A percentile compares a stretch with the other conserved stretches of the same genome.
Evolutionary conservation across 2,113 vertebrate genomes (phyloP).

Genomic region (Lophotis ruficrista): DNA sequence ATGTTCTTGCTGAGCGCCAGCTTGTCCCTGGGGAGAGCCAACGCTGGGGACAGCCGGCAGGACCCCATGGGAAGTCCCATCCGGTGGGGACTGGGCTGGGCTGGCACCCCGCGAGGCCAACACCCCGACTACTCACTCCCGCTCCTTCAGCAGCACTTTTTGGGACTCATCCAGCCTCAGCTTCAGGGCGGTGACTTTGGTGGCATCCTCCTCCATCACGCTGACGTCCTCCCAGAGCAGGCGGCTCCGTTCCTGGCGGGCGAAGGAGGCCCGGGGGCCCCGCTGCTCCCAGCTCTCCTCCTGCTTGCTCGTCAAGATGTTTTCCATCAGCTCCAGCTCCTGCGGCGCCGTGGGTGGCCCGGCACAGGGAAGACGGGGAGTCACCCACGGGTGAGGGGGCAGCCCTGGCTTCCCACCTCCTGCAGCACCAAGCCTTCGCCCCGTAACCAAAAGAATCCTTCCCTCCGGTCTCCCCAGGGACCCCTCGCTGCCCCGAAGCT

Average conservation of each 20-base stretch:
- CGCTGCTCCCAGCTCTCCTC: constrained; percentile 85
- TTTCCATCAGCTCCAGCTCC: constrained; percentile 88
- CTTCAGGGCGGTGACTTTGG: constrained; percentile 90
- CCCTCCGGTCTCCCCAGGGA: neutral
- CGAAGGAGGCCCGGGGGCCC: constrained; percentile 73
- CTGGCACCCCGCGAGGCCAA: neutral
- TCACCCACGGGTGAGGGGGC: neutral
- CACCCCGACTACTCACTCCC: constrained; percentile 78
- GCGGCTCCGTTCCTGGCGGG: constrained; percentile 86
- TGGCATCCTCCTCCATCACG: constrained; percentile 83
- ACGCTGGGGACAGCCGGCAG: neutral
- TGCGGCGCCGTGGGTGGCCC: constrained; percentile 31
- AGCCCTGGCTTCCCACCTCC: neutral
- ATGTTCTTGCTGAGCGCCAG: constrained; percentile 89
- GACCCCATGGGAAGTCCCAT: neutral
- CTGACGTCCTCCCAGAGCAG: constrained; percentile 89
- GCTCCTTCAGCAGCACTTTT: constrained; percentile 90
- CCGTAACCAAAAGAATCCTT: neutral
- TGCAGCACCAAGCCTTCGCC: neutral
- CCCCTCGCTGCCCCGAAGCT: neutral
- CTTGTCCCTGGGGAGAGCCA: constrained; percentile 85
- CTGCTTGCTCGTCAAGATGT: constrained; percentile 77
- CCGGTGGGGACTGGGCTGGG: fast-evolving
- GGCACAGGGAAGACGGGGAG: neutral
- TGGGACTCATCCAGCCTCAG: constrained; percentile 96